These are phyloP conservation scores for Brachyptera putata DNA, from an alignment of 2,888 invertebrate genomes.

Conservation along the genomic window DNA sequence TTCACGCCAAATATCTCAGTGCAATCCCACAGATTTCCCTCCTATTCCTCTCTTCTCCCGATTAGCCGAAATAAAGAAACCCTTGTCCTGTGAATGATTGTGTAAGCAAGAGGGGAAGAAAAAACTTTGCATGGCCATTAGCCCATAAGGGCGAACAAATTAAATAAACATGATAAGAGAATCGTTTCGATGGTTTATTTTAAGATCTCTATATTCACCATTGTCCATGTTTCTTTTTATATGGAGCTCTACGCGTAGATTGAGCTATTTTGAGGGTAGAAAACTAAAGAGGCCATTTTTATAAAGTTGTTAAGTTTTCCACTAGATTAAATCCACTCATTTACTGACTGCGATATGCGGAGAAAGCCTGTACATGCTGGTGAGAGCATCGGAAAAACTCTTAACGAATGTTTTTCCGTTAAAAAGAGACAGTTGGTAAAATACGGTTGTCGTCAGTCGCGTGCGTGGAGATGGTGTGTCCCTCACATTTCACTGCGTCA, in stretches of 20 bases:
- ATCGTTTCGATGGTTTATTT: conserved; percentile 6
- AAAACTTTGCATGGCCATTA: too few species aligned
- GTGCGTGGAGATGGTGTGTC: too few species aligned
- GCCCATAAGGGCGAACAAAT: background rate
- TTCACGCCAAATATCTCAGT: too few species aligned
- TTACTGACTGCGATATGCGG: conserved; percentile 5
- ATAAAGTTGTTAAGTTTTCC: conserved; percentile 19
- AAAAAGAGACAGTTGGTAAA: conserved; percentile 2
- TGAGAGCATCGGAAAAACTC: conserved; percentile 17
- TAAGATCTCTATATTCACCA: conserved; percentile 9
- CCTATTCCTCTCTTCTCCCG: too few species aligned
- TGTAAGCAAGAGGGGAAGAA: too few species aligned
- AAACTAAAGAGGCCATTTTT: conserved; percentile 18
- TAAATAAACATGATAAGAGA: background rate
- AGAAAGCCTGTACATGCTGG: too few species aligned
- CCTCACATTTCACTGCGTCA: too few species aligned
- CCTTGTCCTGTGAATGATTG: too few species aligned
- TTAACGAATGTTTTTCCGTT: conserved; percentile 19
- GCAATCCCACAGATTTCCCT: too few species aligned
- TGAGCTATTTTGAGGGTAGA: conserved; percentile 15
- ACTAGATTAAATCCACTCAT: conserved; percentile 19
- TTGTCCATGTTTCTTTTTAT: conserved; percentile 12
- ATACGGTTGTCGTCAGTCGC: conserved; percentile 9
- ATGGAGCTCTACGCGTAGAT: conserved; percentile 13
- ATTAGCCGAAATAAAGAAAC: too few species aligned